Evolutionary conservation across 2,797 vertebrate genomes (phyloP).

Genomic region (Erethizon dorsatum): DNA sequence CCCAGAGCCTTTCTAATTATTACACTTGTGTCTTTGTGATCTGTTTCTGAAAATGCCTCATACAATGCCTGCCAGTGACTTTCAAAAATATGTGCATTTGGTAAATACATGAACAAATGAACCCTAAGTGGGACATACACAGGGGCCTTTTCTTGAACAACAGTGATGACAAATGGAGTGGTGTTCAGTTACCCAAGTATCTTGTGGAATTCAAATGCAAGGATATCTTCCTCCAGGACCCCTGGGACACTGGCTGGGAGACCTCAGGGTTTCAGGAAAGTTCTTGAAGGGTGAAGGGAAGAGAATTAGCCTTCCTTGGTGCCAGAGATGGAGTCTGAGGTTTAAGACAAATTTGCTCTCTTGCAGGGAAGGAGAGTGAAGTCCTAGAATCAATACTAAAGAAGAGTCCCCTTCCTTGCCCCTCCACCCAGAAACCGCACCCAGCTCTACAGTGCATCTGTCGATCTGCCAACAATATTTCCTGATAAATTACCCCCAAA

Average conservation of each 20-base stretch:
- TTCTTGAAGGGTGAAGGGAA: neutral
- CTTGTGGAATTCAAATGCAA: neutral
- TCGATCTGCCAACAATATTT: neutral
- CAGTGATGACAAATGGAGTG: neutral
- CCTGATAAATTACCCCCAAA: neutral
- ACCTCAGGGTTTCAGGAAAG: neutral
- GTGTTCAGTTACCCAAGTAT: neutral
- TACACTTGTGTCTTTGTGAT: neutral
- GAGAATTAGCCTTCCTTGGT: neutral
- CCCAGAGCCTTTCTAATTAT: neutral
- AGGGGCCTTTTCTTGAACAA: neutral
- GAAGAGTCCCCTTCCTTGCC: neutral
- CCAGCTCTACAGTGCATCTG: neutral
- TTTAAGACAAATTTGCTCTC: neutral
- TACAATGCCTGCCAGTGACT: neutral
- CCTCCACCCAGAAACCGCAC: neutral
- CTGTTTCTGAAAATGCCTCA: neutral
- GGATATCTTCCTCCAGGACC: too few relatives aligned
- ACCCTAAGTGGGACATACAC: neutral
- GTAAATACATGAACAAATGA: slow-evolving; percentile 8
- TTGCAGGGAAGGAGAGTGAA: neutral
- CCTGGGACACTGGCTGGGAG: neutral
- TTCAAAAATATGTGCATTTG: neutral
- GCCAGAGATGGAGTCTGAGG: neutral
- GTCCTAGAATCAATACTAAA: neutral